Conservation (phyloP, 2,113 vertebrate species). For the Promerops cafer region DNA sequence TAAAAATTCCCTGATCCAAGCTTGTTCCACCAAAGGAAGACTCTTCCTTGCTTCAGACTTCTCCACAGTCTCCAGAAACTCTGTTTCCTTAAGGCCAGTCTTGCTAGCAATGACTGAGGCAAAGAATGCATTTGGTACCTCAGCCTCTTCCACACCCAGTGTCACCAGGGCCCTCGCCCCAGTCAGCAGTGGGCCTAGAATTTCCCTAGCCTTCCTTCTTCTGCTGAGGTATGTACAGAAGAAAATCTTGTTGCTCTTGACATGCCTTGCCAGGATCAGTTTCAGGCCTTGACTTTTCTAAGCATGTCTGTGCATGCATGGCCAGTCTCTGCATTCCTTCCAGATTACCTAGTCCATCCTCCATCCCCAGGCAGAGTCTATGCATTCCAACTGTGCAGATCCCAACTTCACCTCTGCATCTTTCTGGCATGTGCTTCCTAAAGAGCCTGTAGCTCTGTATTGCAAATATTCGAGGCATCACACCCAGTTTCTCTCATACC, state of each 20-base stretch:
- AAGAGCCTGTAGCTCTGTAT: background rate
- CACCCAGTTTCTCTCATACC: background rate
- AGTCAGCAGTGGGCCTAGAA: background rate
- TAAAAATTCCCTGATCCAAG: background rate
- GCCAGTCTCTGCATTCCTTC: background rate
- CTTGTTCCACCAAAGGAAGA: background rate
- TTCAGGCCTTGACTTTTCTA: background rate
- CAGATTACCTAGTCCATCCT: background rate
- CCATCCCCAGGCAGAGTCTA: background rate
- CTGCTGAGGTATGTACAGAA: background rate
- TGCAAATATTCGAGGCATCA: background rate
- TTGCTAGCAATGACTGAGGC: background rate
- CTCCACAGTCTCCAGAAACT: background rate
- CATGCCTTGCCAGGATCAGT: background rate
- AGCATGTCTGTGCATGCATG: background rate
- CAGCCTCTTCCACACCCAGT: background rate
- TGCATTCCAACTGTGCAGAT: background rate
- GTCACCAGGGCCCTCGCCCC: background rate
- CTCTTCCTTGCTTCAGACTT: background rate
- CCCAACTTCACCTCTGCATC: accelerated
- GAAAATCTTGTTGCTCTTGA: background rate
- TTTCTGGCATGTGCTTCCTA: background rate
- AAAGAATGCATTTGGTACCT: background rate
- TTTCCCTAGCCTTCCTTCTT: background rate
- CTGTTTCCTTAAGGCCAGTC: background rate